Base-by-base conservation (phyloP, 2,888 invertebrate species). In the Synergus japonicus region DNA sequence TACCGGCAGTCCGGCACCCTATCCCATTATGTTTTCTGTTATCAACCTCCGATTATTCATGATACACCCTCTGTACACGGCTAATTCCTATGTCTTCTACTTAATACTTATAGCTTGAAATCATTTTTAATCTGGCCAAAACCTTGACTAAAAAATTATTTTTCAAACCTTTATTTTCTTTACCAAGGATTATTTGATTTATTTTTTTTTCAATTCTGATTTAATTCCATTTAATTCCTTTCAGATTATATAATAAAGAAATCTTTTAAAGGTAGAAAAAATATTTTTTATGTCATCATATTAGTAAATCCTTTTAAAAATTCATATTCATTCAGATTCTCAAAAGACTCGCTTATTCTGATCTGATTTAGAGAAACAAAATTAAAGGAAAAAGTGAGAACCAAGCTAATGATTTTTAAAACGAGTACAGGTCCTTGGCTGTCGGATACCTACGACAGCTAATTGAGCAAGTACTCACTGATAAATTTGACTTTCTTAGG, bases 401-500 rank as follows among this genome's bases (percentile, higher is more conserved):
- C 0, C 4, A 44, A 29, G 13, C 2, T 43, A 41, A 10, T 67
- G n/a, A 67, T n/a, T 22, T 58, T 12, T 60, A 22, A 60, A 22
- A 76, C 78, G 22, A 78, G 78, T 79, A 78, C 44, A 18, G 13
- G 54, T 22, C 73, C 18, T 67, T 5, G 63, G 22, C 22, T 58
- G 65, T 49, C 49, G 22, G n/a, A 18, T 77, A 64, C 18, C 22
- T 22, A 10, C 13, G 15, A 22, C 49, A 46, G 8, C 2, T 79
- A 60, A 41, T 80, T 64, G 41, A 64, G n/a, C 60, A 54, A 66
- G 85, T 94, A 97, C 97, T 97, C 95, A 97, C 97, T 96, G 93
- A 97, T 97, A 92, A 97, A 97, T 94, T 97, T 97, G 84, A 97
- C 97, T 94, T 97, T 96, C 94, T 97, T 97, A 85, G 97, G 97